These are phyloP conservation scores for Rhysida immarginata DNA, from an alignment of 1,140 invertebrate genomes.

Conservation along the genomic window DNA sequence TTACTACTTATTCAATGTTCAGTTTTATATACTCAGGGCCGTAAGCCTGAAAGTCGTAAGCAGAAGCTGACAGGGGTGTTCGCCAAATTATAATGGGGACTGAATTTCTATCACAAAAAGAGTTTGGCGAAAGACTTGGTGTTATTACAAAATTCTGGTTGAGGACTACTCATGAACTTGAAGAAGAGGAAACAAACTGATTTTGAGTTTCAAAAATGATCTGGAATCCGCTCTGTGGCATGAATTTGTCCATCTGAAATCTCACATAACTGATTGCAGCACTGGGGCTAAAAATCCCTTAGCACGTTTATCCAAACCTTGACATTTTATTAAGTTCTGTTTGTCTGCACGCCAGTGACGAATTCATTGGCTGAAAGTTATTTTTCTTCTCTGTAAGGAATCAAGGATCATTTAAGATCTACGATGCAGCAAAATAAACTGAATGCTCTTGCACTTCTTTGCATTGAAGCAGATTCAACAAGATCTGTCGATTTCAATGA, in stretches of 20 bases:
- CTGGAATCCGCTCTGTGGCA: neutral
- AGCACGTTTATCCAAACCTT: conserved; percentile 15
- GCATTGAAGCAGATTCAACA: conserved; percentile 11
- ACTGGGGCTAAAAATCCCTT: neutral
- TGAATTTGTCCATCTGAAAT: neutral
- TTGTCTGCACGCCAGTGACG: too few species aligned
- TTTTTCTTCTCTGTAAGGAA: conserved; percentile 19
- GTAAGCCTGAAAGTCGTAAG: too few species aligned
- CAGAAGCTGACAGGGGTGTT: too few species aligned
- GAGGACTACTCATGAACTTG: neutral
- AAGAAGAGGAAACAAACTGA: neutral
- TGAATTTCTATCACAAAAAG: too few species aligned
- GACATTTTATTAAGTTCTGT: conserved; percentile 17
- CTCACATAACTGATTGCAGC: neutral
- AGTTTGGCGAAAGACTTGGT: neutral
- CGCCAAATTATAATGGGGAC: too few species aligned
- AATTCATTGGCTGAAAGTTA: conserved; percentile 18
- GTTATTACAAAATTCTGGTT: neutral
- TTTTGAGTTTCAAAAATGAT: neutral
- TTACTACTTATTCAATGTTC: too few species aligned
- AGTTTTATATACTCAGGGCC: too few species aligned
- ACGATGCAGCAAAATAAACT: conserved; percentile 15
- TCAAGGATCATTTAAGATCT: conserved; percentile 16
- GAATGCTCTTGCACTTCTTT: conserved; percentile 13
- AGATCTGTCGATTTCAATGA: neutral